These are phyloP conservation scores for Coptodon rendalli DNA, from an alignment of 2,113 vertebrate genomes.

Conservation along the genomic window DNA sequence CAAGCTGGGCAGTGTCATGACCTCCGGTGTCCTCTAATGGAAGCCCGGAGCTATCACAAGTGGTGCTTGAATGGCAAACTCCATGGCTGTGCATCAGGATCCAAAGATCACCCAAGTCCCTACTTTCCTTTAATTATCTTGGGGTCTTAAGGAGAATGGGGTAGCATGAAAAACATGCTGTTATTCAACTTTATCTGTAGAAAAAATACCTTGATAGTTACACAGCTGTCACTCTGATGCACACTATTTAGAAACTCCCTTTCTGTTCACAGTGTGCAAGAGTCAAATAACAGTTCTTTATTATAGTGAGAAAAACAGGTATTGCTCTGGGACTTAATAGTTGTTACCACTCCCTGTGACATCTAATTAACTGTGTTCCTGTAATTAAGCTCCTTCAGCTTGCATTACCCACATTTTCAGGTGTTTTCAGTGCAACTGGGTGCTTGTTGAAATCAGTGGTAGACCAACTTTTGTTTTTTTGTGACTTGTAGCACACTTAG, in stretches of 20 bases:
- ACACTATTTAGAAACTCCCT: background rate
- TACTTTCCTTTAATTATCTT: conserved; percentile 43
- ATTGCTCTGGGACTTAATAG: background rate
- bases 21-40: background rate
- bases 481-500: background rate
- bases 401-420: background rate
- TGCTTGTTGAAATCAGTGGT: background rate
- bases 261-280: background rate
- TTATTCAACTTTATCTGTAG: background rate
- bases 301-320: background rate
- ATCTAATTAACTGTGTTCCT: background rate
- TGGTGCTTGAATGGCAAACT: conserved; percentile 19
- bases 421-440: background rate
- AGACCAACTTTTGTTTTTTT: background rate
- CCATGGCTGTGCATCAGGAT: conserved; percentile 38
- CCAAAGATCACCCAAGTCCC: conserved; percentile 13
- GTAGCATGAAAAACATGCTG: background rate
- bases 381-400: background rate
- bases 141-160: background rate
- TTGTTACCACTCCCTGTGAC: background rate
- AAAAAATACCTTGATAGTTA: background rate
- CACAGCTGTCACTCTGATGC: background rate
- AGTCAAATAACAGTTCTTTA: background rate
- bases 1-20: conserved; percentile 13
- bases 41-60: conserved; percentile 17